A percentile compares a stretch with the other conserved stretches of the same genome.
Conservation (phyloP, 2,113 vertebrate species). For the Tringa solitaria region DNA sequence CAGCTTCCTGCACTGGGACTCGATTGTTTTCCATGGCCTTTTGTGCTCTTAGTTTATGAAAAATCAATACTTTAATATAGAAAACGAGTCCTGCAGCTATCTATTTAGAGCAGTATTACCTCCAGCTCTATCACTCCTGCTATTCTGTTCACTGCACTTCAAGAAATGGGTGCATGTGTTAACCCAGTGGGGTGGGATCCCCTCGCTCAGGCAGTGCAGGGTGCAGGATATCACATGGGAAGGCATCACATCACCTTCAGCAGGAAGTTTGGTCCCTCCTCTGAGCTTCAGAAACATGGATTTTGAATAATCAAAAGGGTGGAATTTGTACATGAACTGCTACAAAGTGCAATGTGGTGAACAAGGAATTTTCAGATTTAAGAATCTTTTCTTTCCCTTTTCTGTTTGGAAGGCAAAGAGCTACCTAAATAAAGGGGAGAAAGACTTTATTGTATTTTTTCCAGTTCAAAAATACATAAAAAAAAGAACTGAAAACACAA, state of each 20-base stretch:
- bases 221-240: background rate
- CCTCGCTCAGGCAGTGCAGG: rapidly evolving
- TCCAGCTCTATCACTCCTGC: background rate
- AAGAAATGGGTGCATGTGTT: background rate
- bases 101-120: slow-evolving; percentile 49
- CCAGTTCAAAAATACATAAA: background rate
- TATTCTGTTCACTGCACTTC: background rate
- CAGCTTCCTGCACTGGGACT: slow-evolving; percentile 40
- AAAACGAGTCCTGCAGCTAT: slow-evolving; percentile 60
- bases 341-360: background rate
- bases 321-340: background rate
- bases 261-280: background rate
- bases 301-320: background rate
- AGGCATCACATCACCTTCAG: background rate
- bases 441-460: background rate
- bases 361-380: background rate
- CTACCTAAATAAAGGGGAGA: background rate
- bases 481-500: background rate
- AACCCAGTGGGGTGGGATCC: background rate
- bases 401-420: background rate
- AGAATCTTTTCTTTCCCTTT: background rate
- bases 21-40: slow-evolving; percentile 69
- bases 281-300: background rate
- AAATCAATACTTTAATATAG: slow-evolving; percentile 76
- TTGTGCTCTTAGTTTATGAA: slow-evolving; percentile 72